Evolutionary conservation across 2,113 vertebrate species (phyloP).

Genomic region (Erinaceus europaeus): DNA sequence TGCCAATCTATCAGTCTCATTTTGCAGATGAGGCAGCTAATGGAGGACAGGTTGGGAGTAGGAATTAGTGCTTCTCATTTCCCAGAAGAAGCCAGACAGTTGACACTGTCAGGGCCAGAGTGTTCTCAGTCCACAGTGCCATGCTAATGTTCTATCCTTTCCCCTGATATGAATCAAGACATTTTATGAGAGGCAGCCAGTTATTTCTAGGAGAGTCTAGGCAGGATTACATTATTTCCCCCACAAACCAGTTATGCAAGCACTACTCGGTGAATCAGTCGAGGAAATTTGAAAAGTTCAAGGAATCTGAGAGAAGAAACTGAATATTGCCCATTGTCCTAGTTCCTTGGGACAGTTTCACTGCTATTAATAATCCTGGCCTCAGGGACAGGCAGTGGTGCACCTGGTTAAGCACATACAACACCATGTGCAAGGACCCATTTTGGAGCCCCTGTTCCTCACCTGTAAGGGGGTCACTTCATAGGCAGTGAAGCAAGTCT

Average conservation of each 20-base stretch:
- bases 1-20: background rate
- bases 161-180: background rate
- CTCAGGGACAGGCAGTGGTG: too few relatives aligned
- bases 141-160: background rate
- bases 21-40: background rate
- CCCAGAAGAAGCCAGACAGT: background rate
- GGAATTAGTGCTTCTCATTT: too few relatives aligned
- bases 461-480: too few relatives aligned
- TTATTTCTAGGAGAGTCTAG: background rate
- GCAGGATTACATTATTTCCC: background rate
- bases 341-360: background rate
- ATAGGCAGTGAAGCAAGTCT: too few relatives aligned
- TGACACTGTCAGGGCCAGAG: rapidly evolving
- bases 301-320: background rate
- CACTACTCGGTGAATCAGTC: background rate
- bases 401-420: too few relatives aligned
- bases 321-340: background rate
- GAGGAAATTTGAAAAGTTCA: background rate
- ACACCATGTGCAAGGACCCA: too few relatives aligned
- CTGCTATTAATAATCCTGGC: background rate
- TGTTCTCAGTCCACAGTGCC: rapidly evolving
- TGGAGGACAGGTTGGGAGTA: background rate
- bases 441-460: too few relatives aligned
- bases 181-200: background rate
- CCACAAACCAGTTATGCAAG: background rate